These are phyloP conservation scores for Pyrgus malvae DNA, from an alignment of 2,888 invertebrate species.

Conservation along the genomic window DNA sequence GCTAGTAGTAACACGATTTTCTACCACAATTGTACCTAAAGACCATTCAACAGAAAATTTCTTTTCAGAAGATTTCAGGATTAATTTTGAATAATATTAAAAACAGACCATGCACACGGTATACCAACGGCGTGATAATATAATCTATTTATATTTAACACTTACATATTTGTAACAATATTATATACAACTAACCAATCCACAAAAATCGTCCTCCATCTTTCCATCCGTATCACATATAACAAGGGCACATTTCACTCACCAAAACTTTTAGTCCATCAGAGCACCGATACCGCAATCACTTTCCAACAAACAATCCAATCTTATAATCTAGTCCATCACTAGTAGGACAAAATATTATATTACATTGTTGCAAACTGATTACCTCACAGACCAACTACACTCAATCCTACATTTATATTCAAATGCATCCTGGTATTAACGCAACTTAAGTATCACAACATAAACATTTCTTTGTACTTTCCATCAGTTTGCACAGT, in stretches of 20 bases:
- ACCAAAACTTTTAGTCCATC: conserved; percentile 36
- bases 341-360: conserved; percentile 43
- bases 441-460: conserved; percentile 44
- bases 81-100: conserved; percentile 73
- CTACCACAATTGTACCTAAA: conserved; percentile 27
- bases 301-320: conserved; percentile 32
- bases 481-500: conserved; percentile 48
- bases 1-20: conserved; percentile 20
- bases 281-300: conserved; percentile 49
- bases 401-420: conserved; percentile 30
- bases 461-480: conserved; percentile 58
- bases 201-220: conserved; percentile 46
- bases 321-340: conserved; percentile 35
- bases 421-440: conserved; percentile 43
- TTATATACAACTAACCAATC: conserved; percentile 58
- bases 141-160: conserved; percentile 71
- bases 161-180: conserved; percentile 64
- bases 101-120: conserved; percentile 61
- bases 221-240: conserved; percentile 64
- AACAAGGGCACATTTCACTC: conserved; percentile 61
- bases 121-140: conserved; percentile 63
- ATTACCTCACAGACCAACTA: conserved; percentile 46
- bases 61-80: conserved; percentile 46
- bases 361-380: conserved; percentile 40
- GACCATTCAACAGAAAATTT: conserved; percentile 40